Evolutionary conservation across 2,113 vertebrate genomes (phyloP).

Genomic region (Elephas maximus): DNA sequence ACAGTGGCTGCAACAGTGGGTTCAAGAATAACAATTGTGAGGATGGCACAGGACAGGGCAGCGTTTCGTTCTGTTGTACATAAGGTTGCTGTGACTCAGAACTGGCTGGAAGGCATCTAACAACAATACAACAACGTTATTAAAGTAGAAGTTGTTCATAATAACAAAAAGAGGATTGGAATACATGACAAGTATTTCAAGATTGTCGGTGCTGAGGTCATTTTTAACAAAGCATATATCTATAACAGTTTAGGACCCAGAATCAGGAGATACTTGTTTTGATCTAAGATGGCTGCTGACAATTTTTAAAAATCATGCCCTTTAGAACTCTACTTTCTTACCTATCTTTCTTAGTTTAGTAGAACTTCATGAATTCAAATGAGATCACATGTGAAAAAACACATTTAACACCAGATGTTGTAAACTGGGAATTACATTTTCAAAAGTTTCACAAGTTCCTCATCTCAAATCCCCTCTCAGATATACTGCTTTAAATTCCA

Average conservation of each 20-base stretch:
- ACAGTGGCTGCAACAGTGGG: too few relatives aligned
- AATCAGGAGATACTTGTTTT: not conserved
- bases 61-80: too few relatives aligned
- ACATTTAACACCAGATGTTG: not conserved
- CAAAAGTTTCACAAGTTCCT: not conserved
- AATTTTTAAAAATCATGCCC: not conserved
- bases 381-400: not conserved
- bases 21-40: too few relatives aligned
- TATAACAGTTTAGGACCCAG: not conserved
- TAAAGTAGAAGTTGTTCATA: not conserved
- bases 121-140: too few relatives aligned
- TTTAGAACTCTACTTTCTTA: not conserved
- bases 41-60: too few relatives aligned
- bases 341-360: not conserved
- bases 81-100: too few relatives aligned
- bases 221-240: not conserved
- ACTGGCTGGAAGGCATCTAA: too few relatives aligned
- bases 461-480: not conserved
- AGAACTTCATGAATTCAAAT: not conserved
- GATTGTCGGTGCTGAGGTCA: accelerated
- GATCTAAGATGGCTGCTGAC: not conserved
- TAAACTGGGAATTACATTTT: not conserved
- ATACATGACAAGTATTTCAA: not conserved
- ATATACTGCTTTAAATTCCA: not conserved
- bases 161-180: not conserved